Base-by-base conservation (phyloP, 2,113 vertebrate species). In the Pteronura brasiliensis region DNA sequence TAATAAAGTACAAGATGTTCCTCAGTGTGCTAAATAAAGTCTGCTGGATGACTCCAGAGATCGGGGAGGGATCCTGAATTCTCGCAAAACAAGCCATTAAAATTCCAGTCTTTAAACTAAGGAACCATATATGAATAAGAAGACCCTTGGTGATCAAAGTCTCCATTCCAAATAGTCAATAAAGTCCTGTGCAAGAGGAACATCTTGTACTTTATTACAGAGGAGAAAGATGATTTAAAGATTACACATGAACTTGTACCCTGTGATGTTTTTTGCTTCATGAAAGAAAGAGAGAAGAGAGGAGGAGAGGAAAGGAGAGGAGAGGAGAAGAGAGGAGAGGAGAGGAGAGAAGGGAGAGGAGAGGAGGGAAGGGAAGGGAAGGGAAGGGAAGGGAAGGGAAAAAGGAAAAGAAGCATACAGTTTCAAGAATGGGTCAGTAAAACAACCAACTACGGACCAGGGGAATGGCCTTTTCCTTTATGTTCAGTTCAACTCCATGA, bases 1-100 rank as follows among this genome's bases (percentile, higher is more conserved):
- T 59, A 76, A 72, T 61, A 90, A 95, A 97, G 94, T 88, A 93
- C 88, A 85, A 88, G 39, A 47, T 96, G 88, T 96, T 95, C 89
- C 44, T 91, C 31, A 2, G 25, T 80, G 49, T 90, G 42, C 12
- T 90, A 47, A 90, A 90, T 55, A 55, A 55, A 18, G 83, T 71
- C 20, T 23, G 88, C 93, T 29, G 36, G 67, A 90, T 71, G 47
- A 91, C 29, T 13, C 34, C 27, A 29, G 88, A 90, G 69, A 95
- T 67, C 44, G 10, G 34, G 31, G 57, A 47, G 6, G 11, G 15
- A 92, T 21, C 23, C 69, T 74, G 63, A 79, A 39, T 93, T 92
- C 96, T 96, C 34, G 52, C 42, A 87, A 74, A 90, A 83, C 29
- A 61, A 98, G 69, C 31, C 61, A 42, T 61, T 86, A 89, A 93